A percentile compares a stretch with the other conserved stretches of the same genome.
phyloP scores from a whole-genome alignment of 1,140 invertebrate genomes.

The Drosophila pectinifera region DNA sequence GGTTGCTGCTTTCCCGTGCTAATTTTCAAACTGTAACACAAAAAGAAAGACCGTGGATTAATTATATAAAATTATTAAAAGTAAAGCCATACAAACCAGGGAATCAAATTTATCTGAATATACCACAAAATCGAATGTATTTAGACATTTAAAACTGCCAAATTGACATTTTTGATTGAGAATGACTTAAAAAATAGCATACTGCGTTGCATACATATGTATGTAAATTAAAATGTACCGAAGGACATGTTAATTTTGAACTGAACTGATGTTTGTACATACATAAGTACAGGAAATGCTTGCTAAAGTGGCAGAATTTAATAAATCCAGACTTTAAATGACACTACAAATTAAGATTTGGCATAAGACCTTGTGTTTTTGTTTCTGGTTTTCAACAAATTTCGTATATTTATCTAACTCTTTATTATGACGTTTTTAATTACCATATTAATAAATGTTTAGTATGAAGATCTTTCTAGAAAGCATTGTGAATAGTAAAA shows the following conservation, averaged over 20 bases:
- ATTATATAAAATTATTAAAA: neutral
- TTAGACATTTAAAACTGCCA: neutral
- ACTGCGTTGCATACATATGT: too few relatives aligned
- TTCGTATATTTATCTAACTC: too few relatives aligned
- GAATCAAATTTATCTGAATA: slow-evolving; percentile 1
- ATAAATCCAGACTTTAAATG: neutral
- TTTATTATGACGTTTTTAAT: neutral
- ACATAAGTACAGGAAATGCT: too few relatives aligned
- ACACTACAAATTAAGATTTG: neutral
- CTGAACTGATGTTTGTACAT: neutral
- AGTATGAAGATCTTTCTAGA: neutral
- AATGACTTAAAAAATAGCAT: neutral
- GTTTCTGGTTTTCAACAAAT: too few relatives aligned
- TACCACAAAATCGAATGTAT: neutral
- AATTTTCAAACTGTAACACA: neutral
- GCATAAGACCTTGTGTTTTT: neutral
- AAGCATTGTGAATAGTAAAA: neutral
- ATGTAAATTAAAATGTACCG: too few relatives aligned
- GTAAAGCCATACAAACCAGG: neutral
- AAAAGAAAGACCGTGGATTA: neutral
- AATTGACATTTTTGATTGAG: neutral
- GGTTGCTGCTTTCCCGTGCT: slow-evolving; percentile 3
- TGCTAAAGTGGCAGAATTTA: neutral
- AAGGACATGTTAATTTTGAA: too few relatives aligned
- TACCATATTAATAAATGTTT: neutral